Percentiles rank a stretch among this genome's conserved stretches.
Conservation (phyloP, 2,888 invertebrate species). For the Chalcis sispes region DNA sequence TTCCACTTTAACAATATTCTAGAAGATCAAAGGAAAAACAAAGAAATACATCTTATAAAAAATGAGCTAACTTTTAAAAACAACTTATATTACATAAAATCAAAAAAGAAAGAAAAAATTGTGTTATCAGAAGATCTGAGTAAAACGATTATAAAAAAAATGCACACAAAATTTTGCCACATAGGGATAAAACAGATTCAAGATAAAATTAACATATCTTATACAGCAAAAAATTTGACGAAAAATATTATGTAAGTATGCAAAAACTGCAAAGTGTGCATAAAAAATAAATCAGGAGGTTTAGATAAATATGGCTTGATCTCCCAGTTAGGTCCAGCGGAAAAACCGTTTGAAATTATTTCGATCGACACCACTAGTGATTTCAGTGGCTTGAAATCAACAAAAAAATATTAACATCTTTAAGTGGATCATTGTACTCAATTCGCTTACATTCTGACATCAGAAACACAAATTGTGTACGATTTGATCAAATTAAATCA, state of each 20-base stretch:
- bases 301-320: background rate
- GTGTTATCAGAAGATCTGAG: background rate
- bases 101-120: background rate
- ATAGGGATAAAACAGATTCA: background rate
- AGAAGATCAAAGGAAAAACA: background rate
- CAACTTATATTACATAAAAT: too few species aligned
- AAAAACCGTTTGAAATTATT: background rate
- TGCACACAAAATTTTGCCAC: background rate
- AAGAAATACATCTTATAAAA: too few species aligned
- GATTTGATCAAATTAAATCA: too few species aligned
- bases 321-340: background rate
- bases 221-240: background rate
- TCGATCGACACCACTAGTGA: background rate
- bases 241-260: background rate
- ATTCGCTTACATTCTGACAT: conserved; percentile 36
- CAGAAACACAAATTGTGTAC: conserved; percentile 37
- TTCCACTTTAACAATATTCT: too few species aligned
- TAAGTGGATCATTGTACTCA: too few species aligned
- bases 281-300: conserved; percentile 54
- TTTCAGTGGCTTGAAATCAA: background rate
- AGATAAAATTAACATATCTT: background rate
- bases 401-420: background rate
- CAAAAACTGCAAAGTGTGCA: too few species aligned
- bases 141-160: background rate
- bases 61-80: too few species aligned